These are phyloP conservation scores for Tuberolachnus salignus DNA, from an alignment of 2,888 invertebrate genomes.

Conservation along the genomic window DNA sequence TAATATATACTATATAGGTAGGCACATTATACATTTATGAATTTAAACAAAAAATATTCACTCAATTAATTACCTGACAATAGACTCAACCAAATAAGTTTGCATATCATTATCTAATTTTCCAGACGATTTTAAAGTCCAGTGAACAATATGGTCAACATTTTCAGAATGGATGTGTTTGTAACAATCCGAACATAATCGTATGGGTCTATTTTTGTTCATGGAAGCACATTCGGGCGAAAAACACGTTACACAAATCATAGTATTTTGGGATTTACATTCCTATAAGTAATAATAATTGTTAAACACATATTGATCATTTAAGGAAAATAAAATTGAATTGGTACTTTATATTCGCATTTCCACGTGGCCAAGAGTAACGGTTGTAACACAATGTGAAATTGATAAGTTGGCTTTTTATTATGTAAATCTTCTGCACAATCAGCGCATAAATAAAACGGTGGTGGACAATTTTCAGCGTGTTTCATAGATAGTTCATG, in stretches of 20 bases:
- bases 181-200: conserved; percentile 90
- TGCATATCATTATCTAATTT: conserved; percentile 87
- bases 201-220: conserved; percentile 94
- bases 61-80: conserved; percentile 73
- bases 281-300: conserved; percentile 69
- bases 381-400: conserved; percentile 86
- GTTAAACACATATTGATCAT: neutral
- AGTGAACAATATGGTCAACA: conserved; percentile 89
- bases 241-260: conserved; percentile 79
- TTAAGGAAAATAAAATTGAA: neutral
- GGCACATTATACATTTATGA: neutral
- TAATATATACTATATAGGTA: neutral
- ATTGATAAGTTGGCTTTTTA: conserved; percentile 82
- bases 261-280: conserved; percentile 89
- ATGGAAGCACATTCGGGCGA: conserved; percentile 95
- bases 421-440: conserved; percentile 92
- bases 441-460: conserved; percentile 93
- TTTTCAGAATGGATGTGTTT: conserved; percentile 82
- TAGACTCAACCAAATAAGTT: conserved; percentile 90
- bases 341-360: conserved; percentile 87
- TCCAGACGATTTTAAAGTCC: conserved; percentile 84
- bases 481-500: conserved; percentile 88
- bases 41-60: neutral
- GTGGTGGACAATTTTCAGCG: conserved; percentile 87
- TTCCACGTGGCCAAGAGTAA: conserved; percentile 94